Conservation (phyloP, 2,797 vertebrate species). For the Gallinago solitaria region DNA sequence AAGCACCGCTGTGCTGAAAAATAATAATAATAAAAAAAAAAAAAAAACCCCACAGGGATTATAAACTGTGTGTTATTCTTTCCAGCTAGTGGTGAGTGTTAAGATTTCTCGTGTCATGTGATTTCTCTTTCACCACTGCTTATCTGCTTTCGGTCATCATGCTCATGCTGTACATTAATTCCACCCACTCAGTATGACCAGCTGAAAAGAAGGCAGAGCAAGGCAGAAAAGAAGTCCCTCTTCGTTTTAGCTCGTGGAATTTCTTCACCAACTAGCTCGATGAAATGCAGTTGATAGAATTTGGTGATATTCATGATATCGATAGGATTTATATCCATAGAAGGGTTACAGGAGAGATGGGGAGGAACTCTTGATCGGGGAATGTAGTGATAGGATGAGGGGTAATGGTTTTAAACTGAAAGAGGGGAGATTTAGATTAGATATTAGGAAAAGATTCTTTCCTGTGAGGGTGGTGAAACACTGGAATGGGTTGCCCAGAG, state of each 20-base stretch:
- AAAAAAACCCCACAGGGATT: not conserved
- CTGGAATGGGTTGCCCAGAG: too few relatives aligned
- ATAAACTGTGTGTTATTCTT: not conserved
- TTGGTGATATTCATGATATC: not conserved
- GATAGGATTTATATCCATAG: not conserved
- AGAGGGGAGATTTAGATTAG: too few relatives aligned
- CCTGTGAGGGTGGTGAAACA: too few relatives aligned
- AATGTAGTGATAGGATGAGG: too few relatives aligned
- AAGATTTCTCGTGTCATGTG: not conserved
- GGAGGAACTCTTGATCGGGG: too few relatives aligned
- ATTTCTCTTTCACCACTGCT: not conserved
- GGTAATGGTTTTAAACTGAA: too few relatives aligned
- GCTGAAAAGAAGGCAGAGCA: not conserved
- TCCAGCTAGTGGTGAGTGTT: not conserved
- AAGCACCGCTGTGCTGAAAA: not conserved
- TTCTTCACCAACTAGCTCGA: not conserved
- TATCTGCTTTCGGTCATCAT: not conserved
- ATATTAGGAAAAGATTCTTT: too few relatives aligned
- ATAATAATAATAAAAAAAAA: not conserved
- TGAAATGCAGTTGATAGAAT: not conserved
- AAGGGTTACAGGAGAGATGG: too few relatives aligned
- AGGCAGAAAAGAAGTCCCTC: slow-evolving; percentile 34
- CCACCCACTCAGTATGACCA: slow-evolving; percentile 22
- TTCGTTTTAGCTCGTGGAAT: not conserved
- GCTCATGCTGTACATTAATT: not conserved